Conservation (phyloP, 2,797 vertebrate genomes). For the Pantherophis vulpinus region DNA sequence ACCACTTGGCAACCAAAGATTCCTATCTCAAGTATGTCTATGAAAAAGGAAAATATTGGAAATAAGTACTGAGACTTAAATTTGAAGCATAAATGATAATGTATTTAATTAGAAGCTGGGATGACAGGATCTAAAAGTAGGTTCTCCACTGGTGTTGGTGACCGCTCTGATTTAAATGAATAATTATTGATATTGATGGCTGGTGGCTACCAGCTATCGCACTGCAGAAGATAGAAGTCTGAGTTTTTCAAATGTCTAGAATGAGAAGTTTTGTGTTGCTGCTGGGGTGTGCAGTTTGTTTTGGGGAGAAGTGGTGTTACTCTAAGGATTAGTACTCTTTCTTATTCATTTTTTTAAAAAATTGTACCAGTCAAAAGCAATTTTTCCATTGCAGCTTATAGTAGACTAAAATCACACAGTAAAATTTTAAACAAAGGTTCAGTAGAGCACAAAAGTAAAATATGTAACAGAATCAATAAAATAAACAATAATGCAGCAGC, state of each 20-base stretch:
- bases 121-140: not conserved
- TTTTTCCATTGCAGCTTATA: not conserved
- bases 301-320: not conserved
- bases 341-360: not conserved
- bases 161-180: not conserved
- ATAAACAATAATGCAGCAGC: not conserved
- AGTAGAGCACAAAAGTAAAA: not conserved
- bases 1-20: not conserved
- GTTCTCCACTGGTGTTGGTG: not conserved
- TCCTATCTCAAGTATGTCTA: not conserved
- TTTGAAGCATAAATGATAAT: not conserved
- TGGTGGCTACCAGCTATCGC: not conserved
- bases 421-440: not conserved
- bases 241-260: not conserved
- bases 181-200: not conserved
- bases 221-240: not conserved
- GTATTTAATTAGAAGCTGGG: not conserved
- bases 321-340: not conserved
- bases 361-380: not conserved
- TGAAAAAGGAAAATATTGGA: not conserved
- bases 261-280: not conserved
- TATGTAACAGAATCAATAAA: not conserved
- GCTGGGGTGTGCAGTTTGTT: not conserved
- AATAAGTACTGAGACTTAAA: not conserved
- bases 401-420: not conserved